Conservation (phyloP, 2,888 invertebrate species). For the Seira sanloemensis region DNA sequence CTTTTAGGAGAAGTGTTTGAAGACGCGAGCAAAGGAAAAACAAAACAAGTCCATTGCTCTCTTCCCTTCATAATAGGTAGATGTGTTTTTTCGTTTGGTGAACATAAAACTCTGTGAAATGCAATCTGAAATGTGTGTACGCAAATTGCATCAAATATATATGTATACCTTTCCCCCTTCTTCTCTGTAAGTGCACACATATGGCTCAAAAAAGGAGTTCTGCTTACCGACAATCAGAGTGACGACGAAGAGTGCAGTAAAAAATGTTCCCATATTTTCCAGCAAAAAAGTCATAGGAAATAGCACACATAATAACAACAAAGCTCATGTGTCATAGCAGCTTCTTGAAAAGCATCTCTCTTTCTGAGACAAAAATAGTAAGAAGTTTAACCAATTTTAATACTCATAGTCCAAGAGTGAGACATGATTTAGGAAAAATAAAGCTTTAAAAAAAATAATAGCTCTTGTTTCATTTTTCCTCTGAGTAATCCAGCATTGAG, state of each 20-base stretch:
- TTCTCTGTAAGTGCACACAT: constrained; percentile 6
- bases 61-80: not conserved
- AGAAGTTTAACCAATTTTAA: not conserved
- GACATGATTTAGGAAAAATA: not conserved
- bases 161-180: not conserved
- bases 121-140: not conserved
- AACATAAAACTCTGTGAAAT: not conserved
- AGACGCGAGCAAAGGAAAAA: constrained; percentile 24
- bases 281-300: not conserved
- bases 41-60: constrained; percentile 44
- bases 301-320: not conserved
- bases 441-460: not conserved
- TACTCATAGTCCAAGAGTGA: not conserved
- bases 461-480: not conserved
- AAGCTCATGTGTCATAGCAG: not conserved
- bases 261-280: not conserved
- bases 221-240: not conserved
- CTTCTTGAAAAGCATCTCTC: not conserved
- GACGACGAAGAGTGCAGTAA: not conserved
- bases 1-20: constrained; percentile 15
- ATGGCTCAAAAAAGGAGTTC: not conserved
- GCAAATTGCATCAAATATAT: not conserved
- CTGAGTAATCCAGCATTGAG: not conserved
- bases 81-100: not conserved
- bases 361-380: not conserved